These are phyloP conservation scores for Calidris pygmaea DNA, from an alignment of 2,113 vertebrate species.

Conservation along the genomic window DNA sequence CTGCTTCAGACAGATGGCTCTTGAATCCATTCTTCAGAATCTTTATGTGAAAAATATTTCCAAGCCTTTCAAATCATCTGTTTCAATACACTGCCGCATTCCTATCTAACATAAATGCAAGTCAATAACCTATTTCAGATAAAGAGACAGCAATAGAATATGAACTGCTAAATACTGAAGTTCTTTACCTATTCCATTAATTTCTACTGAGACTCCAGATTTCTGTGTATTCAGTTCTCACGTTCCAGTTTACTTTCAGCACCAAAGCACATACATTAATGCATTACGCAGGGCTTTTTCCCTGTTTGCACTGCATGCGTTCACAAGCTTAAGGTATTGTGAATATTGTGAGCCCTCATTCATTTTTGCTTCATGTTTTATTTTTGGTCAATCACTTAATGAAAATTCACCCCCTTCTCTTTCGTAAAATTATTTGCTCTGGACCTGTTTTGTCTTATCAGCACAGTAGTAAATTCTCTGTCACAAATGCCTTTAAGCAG, in stretches of 20 bases:
- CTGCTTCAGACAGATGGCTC: not conserved
- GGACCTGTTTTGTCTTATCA: not conserved
- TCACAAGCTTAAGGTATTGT: not conserved
- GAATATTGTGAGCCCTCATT: not conserved
- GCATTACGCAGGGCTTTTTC: not conserved
- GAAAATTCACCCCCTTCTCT: not conserved
- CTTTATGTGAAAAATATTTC: not conserved
- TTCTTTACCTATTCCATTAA: not conserved
- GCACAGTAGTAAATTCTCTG: not conserved
- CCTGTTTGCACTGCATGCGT: not conserved
- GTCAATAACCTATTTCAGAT: not conserved
- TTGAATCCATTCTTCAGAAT: not conserved
- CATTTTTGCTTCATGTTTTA: not conserved
- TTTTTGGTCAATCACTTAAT: not conserved
- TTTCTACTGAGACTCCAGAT: not conserved
- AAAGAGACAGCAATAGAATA: not conserved
- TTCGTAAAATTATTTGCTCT: not conserved
- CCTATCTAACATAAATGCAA: not conserved
- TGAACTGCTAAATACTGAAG: not conserved
- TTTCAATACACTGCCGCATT: not conserved
- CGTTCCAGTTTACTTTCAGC: not conserved
- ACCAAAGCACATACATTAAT: not conserved
- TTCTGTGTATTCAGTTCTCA: not conserved
- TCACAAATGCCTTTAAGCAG: not conserved
- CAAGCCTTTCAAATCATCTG: not conserved